phyloP scores from a whole-genome alignment of 2,797 vertebrate genomes.

The Labroides dimidiatus region DNA sequence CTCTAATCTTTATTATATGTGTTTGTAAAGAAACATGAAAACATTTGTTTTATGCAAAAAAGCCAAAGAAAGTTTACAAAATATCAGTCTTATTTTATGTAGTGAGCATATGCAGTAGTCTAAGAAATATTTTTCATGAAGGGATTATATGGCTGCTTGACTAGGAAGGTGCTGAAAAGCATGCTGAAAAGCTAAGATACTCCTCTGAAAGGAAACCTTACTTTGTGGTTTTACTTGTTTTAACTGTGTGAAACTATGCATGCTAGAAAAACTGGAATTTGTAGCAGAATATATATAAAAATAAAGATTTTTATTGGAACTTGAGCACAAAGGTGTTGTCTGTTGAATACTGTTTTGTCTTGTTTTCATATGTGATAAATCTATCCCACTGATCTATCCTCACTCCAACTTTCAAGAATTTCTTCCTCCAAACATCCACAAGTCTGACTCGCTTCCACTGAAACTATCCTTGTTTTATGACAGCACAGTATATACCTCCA shows the following conservation, averaged over 20 bases:
- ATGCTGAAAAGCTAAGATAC: slow-evolving; percentile 53
- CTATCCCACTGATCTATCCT: no score
- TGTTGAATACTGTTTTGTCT: background rate
- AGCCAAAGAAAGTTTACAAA: slow-evolving; percentile 76
- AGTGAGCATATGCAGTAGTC: slow-evolving; percentile 24
- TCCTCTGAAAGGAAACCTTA: slow-evolving; percentile 56
- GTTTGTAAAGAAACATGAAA: slow-evolving; percentile 33
- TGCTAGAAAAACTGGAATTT: slow-evolving; percentile 76
- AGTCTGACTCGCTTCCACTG: no score
- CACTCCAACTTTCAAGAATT: no score
- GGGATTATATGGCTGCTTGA: slow-evolving; percentile 37
- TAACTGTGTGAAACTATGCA: slow-evolving; percentile 82
- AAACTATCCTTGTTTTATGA: no score
- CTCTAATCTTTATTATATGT: slow-evolving; percentile 39
- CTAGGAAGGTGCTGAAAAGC: slow-evolving; percentile 43
- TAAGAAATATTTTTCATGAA: slow-evolving; percentile 21
- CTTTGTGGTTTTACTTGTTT: slow-evolving; percentile 70
- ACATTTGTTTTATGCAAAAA: slow-evolving; percentile 57
- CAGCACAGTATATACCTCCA: no score
- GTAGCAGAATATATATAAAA: slow-evolving; percentile 76
- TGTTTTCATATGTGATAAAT: background rate
- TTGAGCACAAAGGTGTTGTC: slow-evolving; percentile 10
- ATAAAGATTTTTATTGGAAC: slow-evolving; percentile 76
- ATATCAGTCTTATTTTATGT: slow-evolving; percentile 41
- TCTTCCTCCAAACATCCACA: no score